Evolutionary conservation across 2,113 vertebrate species (phyloP).

Genomic region (Oncorhynchus masou): DNA sequence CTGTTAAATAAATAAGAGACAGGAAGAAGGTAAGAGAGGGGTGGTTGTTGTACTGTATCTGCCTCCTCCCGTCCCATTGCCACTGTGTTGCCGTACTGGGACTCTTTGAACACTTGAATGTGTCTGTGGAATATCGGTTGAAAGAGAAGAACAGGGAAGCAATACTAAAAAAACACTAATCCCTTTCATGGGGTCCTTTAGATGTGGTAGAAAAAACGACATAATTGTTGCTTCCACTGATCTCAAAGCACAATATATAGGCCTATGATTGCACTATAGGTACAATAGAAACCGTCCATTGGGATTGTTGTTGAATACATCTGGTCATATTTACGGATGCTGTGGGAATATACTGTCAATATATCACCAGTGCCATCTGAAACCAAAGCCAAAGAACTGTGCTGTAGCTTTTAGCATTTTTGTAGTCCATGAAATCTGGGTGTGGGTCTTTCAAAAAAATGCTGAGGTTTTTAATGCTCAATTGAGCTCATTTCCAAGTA

Average conservation of each 20-base stretch:
- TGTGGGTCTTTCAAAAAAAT: neutral
- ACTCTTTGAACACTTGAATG: slow-evolving; percentile 34
- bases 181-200: slow-evolving; percentile 30
- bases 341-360: neutral
- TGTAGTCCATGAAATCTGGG: neutral
- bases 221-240: slow-evolving; percentile 39
- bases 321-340: neutral
- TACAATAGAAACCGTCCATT: slow-evolving; percentile 6
- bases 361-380: neutral
- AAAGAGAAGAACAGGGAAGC: slow-evolving; percentile 2
- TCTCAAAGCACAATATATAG: slow-evolving; percentile 42
- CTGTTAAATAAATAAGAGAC: slow-evolving; percentile 25
- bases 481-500: neutral
- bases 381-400: neutral
- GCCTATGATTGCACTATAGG: slow-evolving; percentile 35
- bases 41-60: neutral
- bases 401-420: slow-evolving; percentile 12
- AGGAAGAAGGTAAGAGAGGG: slow-evolving; percentile 21
- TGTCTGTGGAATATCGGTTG: slow-evolving; percentile 24
- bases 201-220: too few relatives aligned
- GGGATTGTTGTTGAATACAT: neutral
- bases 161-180: slow-evolving; percentile 35
- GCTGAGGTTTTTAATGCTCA: slow-evolving; percentile 9
- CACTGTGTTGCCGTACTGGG: neutral
- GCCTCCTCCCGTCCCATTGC: neutral